Conservation (phyloP, 2,113 vertebrate genomes). For the Peromyscus polionotus region DNA sequence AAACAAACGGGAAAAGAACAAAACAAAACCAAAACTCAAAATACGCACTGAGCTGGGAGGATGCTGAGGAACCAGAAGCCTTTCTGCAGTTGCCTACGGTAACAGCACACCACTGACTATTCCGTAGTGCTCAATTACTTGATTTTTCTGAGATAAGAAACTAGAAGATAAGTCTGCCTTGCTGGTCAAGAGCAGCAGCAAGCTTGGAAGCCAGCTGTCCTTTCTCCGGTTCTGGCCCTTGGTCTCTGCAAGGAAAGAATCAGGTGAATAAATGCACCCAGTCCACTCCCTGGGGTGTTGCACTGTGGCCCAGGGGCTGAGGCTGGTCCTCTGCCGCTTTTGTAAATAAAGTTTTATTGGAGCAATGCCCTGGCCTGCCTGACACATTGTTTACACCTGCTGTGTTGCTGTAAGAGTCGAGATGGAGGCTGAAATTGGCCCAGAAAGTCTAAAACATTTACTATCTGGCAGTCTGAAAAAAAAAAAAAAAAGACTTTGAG, state of each 20-base stretch:
- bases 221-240: neutral
- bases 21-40: neutral
- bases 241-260: constrained; percentile 9
- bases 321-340: neutral
- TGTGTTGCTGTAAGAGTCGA: neutral
- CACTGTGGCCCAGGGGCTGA: neutral
- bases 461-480: neutral
- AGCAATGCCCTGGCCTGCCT: neutral
- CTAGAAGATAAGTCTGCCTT: neutral
- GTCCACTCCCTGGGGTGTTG: neutral
- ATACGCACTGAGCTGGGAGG: neutral
- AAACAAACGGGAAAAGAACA: neutral
- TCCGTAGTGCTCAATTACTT: neutral
- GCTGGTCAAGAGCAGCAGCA: neutral
- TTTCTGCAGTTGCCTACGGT: neutral
- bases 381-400: neutral
- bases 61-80: neutral
- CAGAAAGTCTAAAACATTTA: neutral
- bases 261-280: neutral
- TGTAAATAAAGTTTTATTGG: constrained; percentile 62
- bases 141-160: constrained; percentile 4
- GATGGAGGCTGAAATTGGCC: neutral
- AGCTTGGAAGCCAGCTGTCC: neutral
- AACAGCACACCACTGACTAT: neutral
- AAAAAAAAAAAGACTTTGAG: neutral